These are phyloP conservation scores for Acrossocheilus wenchowensis DNA, from an alignment of 2,797 vertebrate species.

Conservation along the genomic window DNA sequence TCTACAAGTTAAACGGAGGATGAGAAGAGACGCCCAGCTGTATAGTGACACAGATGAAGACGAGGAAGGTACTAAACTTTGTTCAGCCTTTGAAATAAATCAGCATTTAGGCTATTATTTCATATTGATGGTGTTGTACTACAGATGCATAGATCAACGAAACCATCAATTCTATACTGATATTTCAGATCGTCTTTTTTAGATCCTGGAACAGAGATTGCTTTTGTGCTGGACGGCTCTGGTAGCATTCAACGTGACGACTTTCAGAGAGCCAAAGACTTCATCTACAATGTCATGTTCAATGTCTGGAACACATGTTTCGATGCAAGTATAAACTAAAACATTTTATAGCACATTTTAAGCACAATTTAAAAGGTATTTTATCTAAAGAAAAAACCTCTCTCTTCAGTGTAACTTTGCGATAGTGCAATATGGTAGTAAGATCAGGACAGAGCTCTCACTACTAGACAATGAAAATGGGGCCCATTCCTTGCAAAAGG, in stretches of 20 bases:
- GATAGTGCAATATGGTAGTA: constrained; percentile 77
- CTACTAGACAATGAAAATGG: constrained; percentile 68
- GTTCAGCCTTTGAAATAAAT: background rate
- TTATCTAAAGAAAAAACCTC: background rate
- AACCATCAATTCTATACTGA: background rate
- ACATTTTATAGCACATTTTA: background rate
- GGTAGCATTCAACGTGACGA: constrained; percentile 72
- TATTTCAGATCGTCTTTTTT: constrained; percentile 17
- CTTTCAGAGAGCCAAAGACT: constrained; percentile 80
- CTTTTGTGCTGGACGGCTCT: constrained; percentile 83
- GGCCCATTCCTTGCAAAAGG: constrained; percentile 64
- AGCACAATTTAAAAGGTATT: background rate
- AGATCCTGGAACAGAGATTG: constrained; percentile 80
- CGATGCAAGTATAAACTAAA: constrained; percentile 67
- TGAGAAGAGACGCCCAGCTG: constrained; percentile 34
- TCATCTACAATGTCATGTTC: constrained; percentile 76
- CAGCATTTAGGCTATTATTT: background rate
- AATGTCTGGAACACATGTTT: constrained; percentile 77
- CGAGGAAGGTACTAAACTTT: constrained; percentile 47
- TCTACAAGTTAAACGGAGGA: constrained; percentile 28
- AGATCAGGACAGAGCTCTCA: constrained; percentile 79
- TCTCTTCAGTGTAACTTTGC: constrained; percentile 78
- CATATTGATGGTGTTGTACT: background rate
- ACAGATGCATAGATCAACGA: background rate
- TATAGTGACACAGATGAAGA: constrained; percentile 21